phyloP scores from a whole-genome alignment of 1,140 invertebrate species.

The Lordiphosa clarofinis region DNA sequence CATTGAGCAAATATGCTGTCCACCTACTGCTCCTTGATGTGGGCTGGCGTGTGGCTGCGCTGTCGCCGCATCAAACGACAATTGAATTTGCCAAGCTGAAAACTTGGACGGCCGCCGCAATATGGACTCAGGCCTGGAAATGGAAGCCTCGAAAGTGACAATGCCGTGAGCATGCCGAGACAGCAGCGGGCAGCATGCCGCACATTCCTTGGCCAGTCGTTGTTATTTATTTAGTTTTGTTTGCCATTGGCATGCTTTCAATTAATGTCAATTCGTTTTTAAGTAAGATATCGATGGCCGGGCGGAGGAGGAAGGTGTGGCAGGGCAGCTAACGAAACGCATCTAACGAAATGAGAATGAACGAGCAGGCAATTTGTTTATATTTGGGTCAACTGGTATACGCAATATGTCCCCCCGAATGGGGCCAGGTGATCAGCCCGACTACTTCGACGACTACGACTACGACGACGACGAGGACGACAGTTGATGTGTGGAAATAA shows the following conservation, averaged over 20 bases:
- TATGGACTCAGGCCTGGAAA: slow-evolving; percentile 32
- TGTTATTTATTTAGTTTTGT: slow-evolving; percentile 77
- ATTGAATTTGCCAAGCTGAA: slow-evolving; percentile 77
- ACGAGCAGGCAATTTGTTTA: slow-evolving; percentile 68
- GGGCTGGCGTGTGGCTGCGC: slow-evolving; percentile 28
- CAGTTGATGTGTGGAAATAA: slow-evolving; percentile 72
- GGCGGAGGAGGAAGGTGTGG: neutral
- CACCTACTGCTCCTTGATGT: slow-evolving; percentile 40
- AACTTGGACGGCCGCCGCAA: slow-evolving; percentile 59
- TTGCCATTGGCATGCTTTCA: slow-evolving; percentile 73
- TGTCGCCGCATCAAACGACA: slow-evolving; percentile 71
- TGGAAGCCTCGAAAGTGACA: slow-evolving; percentile 17
- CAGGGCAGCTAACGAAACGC: slow-evolving; percentile 33
- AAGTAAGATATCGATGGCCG: slow-evolving; percentile 73
- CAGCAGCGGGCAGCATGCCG: slow-evolving; percentile 18
- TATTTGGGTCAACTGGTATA: slow-evolving; percentile 59
- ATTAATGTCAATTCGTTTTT: slow-evolving; percentile 78
- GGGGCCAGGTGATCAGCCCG: slow-evolving; percentile 56
- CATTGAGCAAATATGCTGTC: slow-evolving; percentile 58
- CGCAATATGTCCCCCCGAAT: slow-evolving; percentile 15
- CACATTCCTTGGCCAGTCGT: slow-evolving; percentile 55
- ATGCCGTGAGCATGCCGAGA: neutral
- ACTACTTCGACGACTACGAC: neutral
- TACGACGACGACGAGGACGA: slow-evolving; percentile 17
- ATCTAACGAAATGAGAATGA: slow-evolving; percentile 66